Conservation (phyloP, 2,888 invertebrate species). For the Caenorhabditis sp. region DNA sequence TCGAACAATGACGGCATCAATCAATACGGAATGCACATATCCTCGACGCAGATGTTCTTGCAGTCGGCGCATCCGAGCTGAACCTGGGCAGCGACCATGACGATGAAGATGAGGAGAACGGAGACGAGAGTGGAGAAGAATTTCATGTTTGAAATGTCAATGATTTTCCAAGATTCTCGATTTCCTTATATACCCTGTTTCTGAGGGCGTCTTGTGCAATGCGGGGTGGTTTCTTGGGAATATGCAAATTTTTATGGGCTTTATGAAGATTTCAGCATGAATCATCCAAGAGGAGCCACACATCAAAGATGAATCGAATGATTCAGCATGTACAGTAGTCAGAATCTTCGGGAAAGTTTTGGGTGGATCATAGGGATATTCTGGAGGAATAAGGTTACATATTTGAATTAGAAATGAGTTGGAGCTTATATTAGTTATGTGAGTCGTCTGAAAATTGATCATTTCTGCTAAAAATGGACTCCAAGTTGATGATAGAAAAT, state of each 20-base stretch:
- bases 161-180: neutral
- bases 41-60: constrained; percentile 35
- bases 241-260: constrained; percentile 6
- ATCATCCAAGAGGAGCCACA: no score
- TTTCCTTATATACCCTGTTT: neutral
- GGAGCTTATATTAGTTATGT: no score
- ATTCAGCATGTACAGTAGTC: no score
- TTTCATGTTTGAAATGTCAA: constrained; percentile 9
- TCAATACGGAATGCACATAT: constrained; percentile 29
- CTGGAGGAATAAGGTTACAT: no score
- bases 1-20: neutral
- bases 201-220: neutral
- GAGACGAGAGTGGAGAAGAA: neutral
- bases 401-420: no score
- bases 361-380: no score
- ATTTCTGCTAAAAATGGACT: no score
- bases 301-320: no score
- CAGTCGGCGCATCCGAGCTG: constrained; percentile 28
- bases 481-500: no score
- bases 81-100: neutral
- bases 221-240: neutral
- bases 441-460: no score
- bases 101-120: neutral
- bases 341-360: no score
- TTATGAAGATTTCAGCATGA: neutral